Evolutionary conservation across 2,888 invertebrate genomes (phyloP), one percentile per base, ranked within the genome.

Genomic region (Andrena bicolor): DNA sequence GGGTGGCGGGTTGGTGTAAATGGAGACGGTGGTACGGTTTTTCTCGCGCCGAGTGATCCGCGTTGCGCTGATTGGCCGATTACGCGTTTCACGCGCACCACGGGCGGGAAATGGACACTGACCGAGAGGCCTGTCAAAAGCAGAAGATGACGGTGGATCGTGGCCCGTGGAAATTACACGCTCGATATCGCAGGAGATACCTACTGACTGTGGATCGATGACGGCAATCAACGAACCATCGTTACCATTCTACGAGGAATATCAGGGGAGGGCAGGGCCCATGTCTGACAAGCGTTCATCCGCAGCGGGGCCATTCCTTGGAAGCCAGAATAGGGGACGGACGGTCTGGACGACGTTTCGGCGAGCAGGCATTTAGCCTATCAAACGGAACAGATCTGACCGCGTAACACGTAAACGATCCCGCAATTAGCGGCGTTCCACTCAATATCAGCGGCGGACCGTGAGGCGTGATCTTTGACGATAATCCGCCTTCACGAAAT

Each of bases 391-490:
- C 84, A 72, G 70, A 85, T 85, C 85, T 83, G 78, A 81, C 81
- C 84, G 81, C 73, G 81, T 81, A 78, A 84, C 84, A 56, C 84
- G 85, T 85, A 84, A 85, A 85, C 85, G 85, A 85, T 80, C 85
- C 80, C 73, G 84, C 85, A 85, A 85, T 85, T 85, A 84, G 85
- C 79, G 83, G 74, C 77, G 80, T 51, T 74, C 80, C 84, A 72
- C 76, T 75, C 76, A 80, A 81, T 84, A 85, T 84, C 79, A 72
- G 61, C 74, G 26, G 75, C 60, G 35, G 51, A 73, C 75, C 73
- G 41, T 26, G 56, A 53, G 76, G 80, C 77, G 69, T 72, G 84
- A 85, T 81, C 73, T 72, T 70, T 73, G 70, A 76, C 73, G 78
- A 84, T 84, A 84, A 84, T 76, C 73, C 66, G 58, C 73, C 79